Base-by-base conservation (phyloP, 2,888 invertebrate species). In the Sinodicranocentrus sp. region DNA sequence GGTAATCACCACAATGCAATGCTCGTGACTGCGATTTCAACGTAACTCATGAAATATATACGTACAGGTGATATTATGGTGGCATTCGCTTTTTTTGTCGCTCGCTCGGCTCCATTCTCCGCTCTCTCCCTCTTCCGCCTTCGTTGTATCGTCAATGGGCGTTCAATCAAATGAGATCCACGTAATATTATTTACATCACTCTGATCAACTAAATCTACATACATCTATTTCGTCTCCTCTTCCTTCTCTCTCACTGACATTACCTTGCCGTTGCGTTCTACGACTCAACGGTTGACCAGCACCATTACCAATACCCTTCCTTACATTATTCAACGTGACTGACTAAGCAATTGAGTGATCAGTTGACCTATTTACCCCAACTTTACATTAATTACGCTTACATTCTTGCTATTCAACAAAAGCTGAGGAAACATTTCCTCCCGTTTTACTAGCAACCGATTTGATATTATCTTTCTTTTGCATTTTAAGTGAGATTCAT, bases 121-220 rank as follows among this genome's bases (percentile, higher is more conserved):
- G 43, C 71, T 54, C 26, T 71, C 70, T 61, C 59, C 65, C 65
- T 33, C 59, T 82, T 68, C 68, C 73, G 67, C 71, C 73, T 73
- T 82, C 59, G 44, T 61, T 48, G 48, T 13, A 43, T 73, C 78
- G 71, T 78, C 44, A 71, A 70, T 71, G 79, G 72, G 80, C 73
- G 80, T 82, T 73, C 80, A 73, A 82, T 82, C 65, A 82, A 71
- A 72, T 48, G 63, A 68, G 68, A 65, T 61, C 70, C 70, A 71
- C 54, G 61, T 78, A 67, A 77, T 26, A 61, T 61, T 21, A 57
- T 70, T 78, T 79, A 72, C 72, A 54, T 61, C 43, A 61, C 5
- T 19, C 63, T 65, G 8, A 43, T 57, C 5, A 23, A 21, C 21
- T 13, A 5, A n/a, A 13, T 52, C 52, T 52, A 52, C 52, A 52